Evolutionary conservation across 2,888 invertebrate species (phyloP), one percentile per base, ranked within the genome.

Genomic region (Lordiphosa andalusiaca): DNA sequence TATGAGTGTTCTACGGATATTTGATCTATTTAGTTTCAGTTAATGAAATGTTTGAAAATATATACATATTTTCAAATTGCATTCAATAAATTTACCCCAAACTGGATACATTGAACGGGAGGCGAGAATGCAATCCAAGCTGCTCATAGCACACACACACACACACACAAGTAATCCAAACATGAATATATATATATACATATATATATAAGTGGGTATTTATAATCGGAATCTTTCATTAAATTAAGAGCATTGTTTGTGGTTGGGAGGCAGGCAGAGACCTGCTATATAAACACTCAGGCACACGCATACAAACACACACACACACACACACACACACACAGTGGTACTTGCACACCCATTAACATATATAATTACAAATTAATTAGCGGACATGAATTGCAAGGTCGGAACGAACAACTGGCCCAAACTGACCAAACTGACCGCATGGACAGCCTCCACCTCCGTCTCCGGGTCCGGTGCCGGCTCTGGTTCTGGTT

Each of bases 151-250:
- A 23, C 23, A 23, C 23, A 23, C 6, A 23, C 23, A 23, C 6
- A 23, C 23, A 23, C 6, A 23, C 23, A 19, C 19, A 19, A 19
- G 6, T 4, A 23, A 23, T 23, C 23, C 6, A 23, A 30, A 30
- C 30, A 30, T 7, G 7, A 0, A 30, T 2, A 25, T 6, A 25
- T 6, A 16, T 16, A 16, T 16, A 16, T 16, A 16, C 2, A 16
- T 16, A 16, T 16, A 25, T 30, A 30, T 37, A 13, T 37, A 13
- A 37, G 37, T 37, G 37, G 61, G 68, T 72, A 76, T 80, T 69
- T 74, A 81, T 74, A 72, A 81, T 77, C 81, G 77, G 77, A 78
- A 77, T 78, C 77, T 81, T 78, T 81, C 72, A 78, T 81, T 81
- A 81, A 81, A 81, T 77, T 81, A 77, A 81, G 77, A 72, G 71